Conservation (phyloP, 2,113 vertebrate genomes). For the Orthochromis indermauri region DNA sequence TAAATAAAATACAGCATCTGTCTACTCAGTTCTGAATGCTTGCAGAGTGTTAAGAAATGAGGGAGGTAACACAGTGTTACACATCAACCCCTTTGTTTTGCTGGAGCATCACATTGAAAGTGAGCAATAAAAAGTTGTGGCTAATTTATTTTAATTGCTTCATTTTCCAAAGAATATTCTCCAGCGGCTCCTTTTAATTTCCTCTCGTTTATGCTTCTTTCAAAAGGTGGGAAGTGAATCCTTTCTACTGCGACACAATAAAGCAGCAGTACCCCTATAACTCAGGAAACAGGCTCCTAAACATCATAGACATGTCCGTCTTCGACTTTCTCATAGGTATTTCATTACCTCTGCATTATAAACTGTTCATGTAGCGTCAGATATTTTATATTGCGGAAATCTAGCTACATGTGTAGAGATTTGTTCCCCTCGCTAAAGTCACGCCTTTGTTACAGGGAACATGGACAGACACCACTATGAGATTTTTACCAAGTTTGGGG, state of each 20-base stretch:
- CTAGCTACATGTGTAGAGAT: not conserved
- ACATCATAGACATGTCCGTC: conserved; percentile 94
- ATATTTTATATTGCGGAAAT: not conserved
- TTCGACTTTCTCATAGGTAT: conserved; percentile 93
- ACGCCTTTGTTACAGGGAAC: conserved; percentile 75
- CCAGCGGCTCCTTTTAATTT: not conserved
- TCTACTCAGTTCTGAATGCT: not conserved
- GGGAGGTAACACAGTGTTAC: not conserved
- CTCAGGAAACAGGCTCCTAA: conserved; percentile 81
- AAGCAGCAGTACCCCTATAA: conserved; percentile 85
- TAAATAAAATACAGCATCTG: not conserved
- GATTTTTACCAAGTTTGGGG: conserved; percentile 93
- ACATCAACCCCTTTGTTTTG: not conserved
- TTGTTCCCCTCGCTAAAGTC: not conserved
- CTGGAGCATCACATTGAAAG: not conserved
- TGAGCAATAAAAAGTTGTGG: not conserved
- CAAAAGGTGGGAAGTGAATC: conserved; percentile 89
- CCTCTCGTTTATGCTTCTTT: not conserved
- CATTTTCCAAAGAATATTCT: not conserved
- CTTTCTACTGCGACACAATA: conserved; percentile 83
- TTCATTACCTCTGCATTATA: not conserved
- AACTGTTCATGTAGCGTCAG: not conserved
- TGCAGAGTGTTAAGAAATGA: not conserved
- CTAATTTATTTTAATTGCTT: not conserved
- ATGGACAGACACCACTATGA: conserved; percentile 98